Base-by-base conservation (phyloP, 2,797 vertebrate species). In the Ctenosaura bakeri region DNA sequence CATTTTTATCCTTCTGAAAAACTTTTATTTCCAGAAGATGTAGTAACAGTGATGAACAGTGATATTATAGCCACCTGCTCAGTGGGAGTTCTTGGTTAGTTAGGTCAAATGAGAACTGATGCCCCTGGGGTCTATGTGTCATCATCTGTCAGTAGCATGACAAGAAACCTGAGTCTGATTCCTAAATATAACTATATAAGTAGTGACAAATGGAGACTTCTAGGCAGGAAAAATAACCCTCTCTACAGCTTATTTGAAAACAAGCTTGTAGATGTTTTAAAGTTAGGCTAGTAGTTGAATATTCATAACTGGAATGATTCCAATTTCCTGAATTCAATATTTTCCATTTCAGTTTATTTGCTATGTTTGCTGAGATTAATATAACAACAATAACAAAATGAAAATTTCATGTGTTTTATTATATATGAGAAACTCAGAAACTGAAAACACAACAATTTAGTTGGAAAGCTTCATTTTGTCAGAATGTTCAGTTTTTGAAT, bases 121-220 rank as follows among this genome's bases (percentile, higher is more conserved):
- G 93, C 91, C 87, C 73, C 87, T 54, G 62, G 0, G 52, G 38
- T 50, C 73, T 79, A 52, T 94, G 93, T 52, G 12, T 35, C 91
- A 91, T 94, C 91, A 84, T 13, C 94, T 94, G 92, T 92, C 92
- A 81, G 92, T 13, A 87, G 90, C 86, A 92, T 89, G 93, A 92
- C 94, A 94, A 94, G 95, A 95, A 95, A 96, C 79, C 88, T 0
- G 88, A 96, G 90, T 73, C 8, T 91, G 86, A 89, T 38, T 85
- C 92, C 87, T 95, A 96, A 95, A 95, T 93, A 95, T 94, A 96
- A 94, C 91, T 7, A 0, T 64, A 82, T 83, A 0, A 94, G 92
- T 89, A 95, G 90, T 89, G 87, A 94, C 93, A 92, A 94, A 94
- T 92, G 91, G 64, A 94, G 93, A 52, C 89, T 84, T 88, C 8